Base-by-base conservation (phyloP, 2,113 vertebrate genomes). In the Caranx melampygus region DNA sequence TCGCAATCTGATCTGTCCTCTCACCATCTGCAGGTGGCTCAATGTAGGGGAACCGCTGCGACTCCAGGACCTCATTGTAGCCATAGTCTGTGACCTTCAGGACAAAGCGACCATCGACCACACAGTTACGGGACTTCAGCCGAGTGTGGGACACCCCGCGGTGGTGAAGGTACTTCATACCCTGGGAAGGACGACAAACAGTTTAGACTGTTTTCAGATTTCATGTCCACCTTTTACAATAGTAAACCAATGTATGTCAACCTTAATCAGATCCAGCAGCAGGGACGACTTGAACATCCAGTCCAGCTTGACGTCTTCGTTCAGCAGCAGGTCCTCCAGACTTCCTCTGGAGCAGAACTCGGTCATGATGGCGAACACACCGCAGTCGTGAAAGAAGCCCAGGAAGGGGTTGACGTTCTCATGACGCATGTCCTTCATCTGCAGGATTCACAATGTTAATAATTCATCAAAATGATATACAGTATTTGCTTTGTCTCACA, bases 201-300 rank as follows among this genome's bases (percentile, higher is more conserved):
- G 45, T 4, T 6, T 5, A 4, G 16, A 10, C 5, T 18, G 6
- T 40, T 44, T 65, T 63, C 8, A 35, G 15, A 14, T 20, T 49
- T 49, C n/a, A 52, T 15, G 15, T 37, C 7, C 35, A 4, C 35
- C 35, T 37, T 37, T 26, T 26, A 26, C 26, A 26, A 26, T 26
- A 26, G 26, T 26, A 26, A 26, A 26, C 5, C 14, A 31, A 15
- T 15, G 6, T 31, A 31, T 31, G 15, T 57, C 14, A 64, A 69
- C 95, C 95, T 96, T 96, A 54, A 96, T 96, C 16, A 96, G 88
- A 88, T 96, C 95, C 66, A 96, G 66, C 16, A 96, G 81, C 70
- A 96, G 91, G 8, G 95, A 96, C 0, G 95, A 95, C 84, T 96
- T 96, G 87, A 96, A 96, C 95, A 96, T 96, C 95, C 95, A 96